Evolutionary conservation across 1,140 invertebrate species (phyloP), one percentile per base, ranked within the genome.

Genomic region (Chironomus striatipennis): DNA sequence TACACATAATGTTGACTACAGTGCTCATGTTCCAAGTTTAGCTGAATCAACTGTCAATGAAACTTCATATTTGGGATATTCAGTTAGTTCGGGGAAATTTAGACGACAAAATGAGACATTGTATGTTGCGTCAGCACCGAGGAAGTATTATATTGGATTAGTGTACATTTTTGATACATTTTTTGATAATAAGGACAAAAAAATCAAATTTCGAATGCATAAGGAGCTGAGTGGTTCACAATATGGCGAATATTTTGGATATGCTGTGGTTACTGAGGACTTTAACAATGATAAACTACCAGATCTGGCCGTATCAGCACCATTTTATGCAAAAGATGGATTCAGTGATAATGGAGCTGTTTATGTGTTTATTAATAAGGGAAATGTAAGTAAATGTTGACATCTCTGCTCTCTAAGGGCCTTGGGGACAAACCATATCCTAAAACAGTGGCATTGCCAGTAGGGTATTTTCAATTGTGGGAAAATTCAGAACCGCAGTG

Each of bases 231-330:
- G 81, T 9, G 90, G 90, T 0, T 81, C 85, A 34, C 88, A 93
- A 80, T 80, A 88, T 24, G 92, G 92, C 0, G 87, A 91, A 73
- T 93, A 93, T 79, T 95, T 94, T 79, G 93, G 93, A 7, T 85
- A 89, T 0, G 83, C 86, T 17, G 77, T 96, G 1, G 82, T 88
- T 70, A 87, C 88, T 3, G 85, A 87, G 21, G 91, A 95, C 81
- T 78, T 94, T 2, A 90, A 92, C 78, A 85, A 83, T 5, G 92
- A 95, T 80, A 87, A 86, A 0, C 83, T 85, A 18, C 86, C 88
- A 75, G 91, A 96, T 78, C 80, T 96, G 9, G 81, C 95, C 15
- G 87, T 96, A 20, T 92, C 93, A n/a, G 91, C 93, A 0, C 94
- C 94, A 0, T 87, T 88, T 64, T 89, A 89, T 81, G 70, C 83